Conservation (phyloP, 1,140 invertebrate genomes). For the Harpegnathos saltator region DNA sequence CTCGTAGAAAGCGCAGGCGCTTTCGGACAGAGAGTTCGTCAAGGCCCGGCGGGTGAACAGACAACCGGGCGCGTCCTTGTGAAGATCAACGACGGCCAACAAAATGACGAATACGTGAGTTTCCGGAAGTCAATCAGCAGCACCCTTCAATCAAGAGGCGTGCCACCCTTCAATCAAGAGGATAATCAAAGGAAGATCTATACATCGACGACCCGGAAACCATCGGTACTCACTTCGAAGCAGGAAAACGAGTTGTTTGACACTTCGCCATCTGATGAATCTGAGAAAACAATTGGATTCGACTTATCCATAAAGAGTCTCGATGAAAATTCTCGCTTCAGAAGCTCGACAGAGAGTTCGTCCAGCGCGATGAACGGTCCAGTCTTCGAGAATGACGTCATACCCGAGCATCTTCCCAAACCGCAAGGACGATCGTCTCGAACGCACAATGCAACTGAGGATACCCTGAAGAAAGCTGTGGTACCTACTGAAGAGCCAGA, state of each 20-base stretch:
- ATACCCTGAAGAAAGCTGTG: not conserved
- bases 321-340: not conserved
- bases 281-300: not conserved
- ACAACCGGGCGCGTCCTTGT: not conserved
- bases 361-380: not conserved
- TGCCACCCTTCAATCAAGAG: not conserved
- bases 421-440: not conserved
- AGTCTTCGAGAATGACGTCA: constrained; percentile 12
- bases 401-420: not conserved
- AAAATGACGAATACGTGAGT: not conserved
- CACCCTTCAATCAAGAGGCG: not conserved
- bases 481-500: not conserved
- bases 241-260: not conserved
- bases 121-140: not conserved
- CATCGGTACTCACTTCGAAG: not conserved
- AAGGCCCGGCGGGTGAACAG: not conserved
- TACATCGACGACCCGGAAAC: not conserved
- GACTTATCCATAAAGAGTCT: not conserved
- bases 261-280: not conserved
- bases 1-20: constrained; percentile 60
- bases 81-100: not conserved
- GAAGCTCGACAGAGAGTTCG: not conserved
- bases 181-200: not conserved
- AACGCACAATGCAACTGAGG: not conserved
- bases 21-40: constrained; percentile 70